Evolutionary conservation across 2,797 vertebrate genomes (phyloP), one percentile per base, ranked within the genome.

Genomic region (Miichthys miiuy): DNA sequence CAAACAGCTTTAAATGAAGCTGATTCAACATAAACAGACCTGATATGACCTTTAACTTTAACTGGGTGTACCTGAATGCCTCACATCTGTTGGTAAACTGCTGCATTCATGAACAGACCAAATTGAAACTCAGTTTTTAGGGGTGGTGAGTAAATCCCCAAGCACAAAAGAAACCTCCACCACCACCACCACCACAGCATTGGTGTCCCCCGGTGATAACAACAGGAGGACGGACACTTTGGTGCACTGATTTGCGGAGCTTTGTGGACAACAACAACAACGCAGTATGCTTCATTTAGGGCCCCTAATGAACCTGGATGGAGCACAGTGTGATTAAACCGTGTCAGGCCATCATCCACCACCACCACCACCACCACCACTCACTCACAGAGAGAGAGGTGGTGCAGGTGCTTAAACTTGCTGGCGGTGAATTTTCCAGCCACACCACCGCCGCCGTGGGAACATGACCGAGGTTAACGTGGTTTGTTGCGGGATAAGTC

Each of bases 401-500:
- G 34, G 34, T 54, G 84, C 90, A 92, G 89, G 91, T 93, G 91
- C 82, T 58, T 55, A 1, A 17, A 63, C 6, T 4, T 20, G 70
- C 65, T 67, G 56, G 44, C 21, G 20, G 61, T 65, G 41, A 47
- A 2, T 80, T 77, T 80, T 68, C 56, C 69, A 44, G 23, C 7
- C 62, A 18, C 18, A 60, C 68, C 64, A 7, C 67, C 38, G 52
- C 80, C 30, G 63, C 83, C 72, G 85, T 84, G 88, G 82, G 84
- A 86, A 87, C 83, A 48, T 1, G 75, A 62, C 69, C 50, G 75
- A 60, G 63, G 61, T 58, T 62, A 79, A 44, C 17, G 73, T 60
- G 81, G 47, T 42, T 38, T 9, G 34, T 62, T 61, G 44, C 44
- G 52, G 47, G 25, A 55, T 61, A 21, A 73, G 52, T 64, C 75